Percentiles rank a stretch among this genome's conserved stretches.
Conservation (phyloP, 2,113 vertebrate genomes). For the Aspidoscelis tigris region DNA sequence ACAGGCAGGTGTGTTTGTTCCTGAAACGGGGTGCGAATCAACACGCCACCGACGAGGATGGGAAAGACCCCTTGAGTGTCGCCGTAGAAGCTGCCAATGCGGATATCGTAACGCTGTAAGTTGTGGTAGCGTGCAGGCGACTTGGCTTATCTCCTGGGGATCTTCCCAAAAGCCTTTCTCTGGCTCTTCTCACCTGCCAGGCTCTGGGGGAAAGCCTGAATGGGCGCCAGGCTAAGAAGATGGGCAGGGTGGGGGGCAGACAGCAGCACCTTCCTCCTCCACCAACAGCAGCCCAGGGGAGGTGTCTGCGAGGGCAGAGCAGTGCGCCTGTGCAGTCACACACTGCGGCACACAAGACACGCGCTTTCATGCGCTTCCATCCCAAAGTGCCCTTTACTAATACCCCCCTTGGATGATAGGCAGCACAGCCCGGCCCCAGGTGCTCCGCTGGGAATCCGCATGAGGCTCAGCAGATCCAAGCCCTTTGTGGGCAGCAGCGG, state of each 20-base stretch:
- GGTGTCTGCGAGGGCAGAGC: no score
- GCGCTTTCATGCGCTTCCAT: no score
- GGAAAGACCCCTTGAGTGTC: slow-evolving; percentile 91
- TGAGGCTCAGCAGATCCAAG: neutral
- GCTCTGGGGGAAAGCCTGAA: no score
- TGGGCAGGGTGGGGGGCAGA: no score
- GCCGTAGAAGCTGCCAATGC: slow-evolving; percentile 97
- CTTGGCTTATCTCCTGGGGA: neutral
- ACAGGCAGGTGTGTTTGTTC: slow-evolving; percentile 96
- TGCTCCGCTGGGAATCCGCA: neutral
- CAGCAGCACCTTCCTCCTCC: no score
- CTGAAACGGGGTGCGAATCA: slow-evolving; percentile 97
- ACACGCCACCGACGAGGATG: slow-evolving; percentile 92
- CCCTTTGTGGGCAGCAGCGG: neutral
- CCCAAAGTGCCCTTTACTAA: neutral
- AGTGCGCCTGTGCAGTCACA: no score
- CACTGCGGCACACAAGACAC: no score
- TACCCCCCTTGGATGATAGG: no score
- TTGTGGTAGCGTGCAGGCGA: slow-evolving; percentile 25
- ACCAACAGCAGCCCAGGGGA: no score
- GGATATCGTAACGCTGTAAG: slow-evolving; percentile 97
- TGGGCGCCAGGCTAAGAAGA: no score
- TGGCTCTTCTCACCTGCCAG: neutral
- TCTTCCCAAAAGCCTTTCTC: neutral
- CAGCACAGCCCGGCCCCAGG: no score